Evolutionary conservation across 2,888 invertebrate species (phyloP), one percentile per base, ranked within the genome.

Genomic region (Ophioninae sp.): DNA sequence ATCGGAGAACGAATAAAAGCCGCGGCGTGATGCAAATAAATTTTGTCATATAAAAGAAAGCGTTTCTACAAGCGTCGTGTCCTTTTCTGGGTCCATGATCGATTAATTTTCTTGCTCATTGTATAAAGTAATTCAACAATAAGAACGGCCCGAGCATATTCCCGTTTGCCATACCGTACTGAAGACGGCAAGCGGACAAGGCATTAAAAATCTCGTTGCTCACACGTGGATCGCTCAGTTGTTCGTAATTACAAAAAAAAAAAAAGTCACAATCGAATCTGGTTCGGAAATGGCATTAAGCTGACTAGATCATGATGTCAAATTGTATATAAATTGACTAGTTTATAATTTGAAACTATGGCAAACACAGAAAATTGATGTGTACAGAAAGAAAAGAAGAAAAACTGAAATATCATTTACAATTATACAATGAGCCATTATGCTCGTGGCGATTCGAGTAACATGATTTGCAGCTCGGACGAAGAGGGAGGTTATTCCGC

Each of bases 1-100:
- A 88, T 90, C 91, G 6, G 92, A 93, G 72, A 92, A 92, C 81
- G 92, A 93, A 84, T 91, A 73, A 62, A 6, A 20, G 41, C 20
- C 37, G 37, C 0, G 21, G 5, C 6, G 30, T 37, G 37, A 57
- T 39, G 44, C 1, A 17, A 44, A 30, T 13, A 62, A 62, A 73
- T 41, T 44, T 20, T 37, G 23, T 59, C 20, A 69, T 69, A 7
- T 1, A 0, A 56, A 56, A 65, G 20, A 65, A 44, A 37, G 21
- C 7, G 39, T 67, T 21, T 62, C 17, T 2, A 62, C 17, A 50
- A 73, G 23, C 13, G 39, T 7, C 59, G 7, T n/a, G 20, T n/a
- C 72, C 39, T 50, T 76, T 70, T 30, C 59, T 50, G 44, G 59
- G 68, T 59, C 62, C 37, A 41, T 23, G 59, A 78, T 23, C 37